Evolutionary conservation across 2,113 vertebrate genomes (phyloP).

Genomic region (Brachyhypopomus gauderio): DNA sequence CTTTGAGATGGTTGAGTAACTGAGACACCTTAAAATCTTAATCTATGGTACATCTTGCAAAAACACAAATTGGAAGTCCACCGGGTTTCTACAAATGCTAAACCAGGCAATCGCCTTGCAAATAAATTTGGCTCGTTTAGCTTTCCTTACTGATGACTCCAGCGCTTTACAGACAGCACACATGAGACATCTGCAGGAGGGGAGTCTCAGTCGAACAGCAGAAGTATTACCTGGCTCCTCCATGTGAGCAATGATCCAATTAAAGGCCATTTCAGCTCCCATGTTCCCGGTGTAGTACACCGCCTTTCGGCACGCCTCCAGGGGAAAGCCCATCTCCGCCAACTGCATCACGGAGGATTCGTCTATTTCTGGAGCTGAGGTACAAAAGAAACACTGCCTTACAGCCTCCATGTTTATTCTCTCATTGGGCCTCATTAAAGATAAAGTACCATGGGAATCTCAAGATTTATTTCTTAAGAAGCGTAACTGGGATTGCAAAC

Average conservation of each 20-base stretch:
- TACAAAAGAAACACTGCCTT: constrained; percentile 11
- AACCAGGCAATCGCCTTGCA: background rate
- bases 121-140: background rate
- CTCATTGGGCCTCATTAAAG: constrained; percentile 68
- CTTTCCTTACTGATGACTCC: background rate
- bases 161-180: background rate
- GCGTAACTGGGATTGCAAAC: background rate
- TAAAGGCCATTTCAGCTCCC: constrained; percentile 96
- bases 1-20: background rate
- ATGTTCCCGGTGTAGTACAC: constrained; percentile 98
- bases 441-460: constrained; percentile 37
- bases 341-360: constrained; percentile 95
- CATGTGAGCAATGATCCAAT: constrained; percentile 99
- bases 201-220: constrained; percentile 14
- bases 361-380: constrained; percentile 91
- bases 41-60: background rate
- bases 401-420: constrained; percentile 23
- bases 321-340: constrained; percentile 97
- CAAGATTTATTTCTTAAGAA: background rate
- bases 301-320: constrained; percentile 96
- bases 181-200: background rate
- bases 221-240: constrained; percentile 90
- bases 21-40: background rate
- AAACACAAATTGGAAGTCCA: constrained; percentile 5
- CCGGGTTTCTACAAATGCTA: background rate